These are phyloP conservation scores for Pheosia tremula DNA, from an alignment of 2,888 invertebrate genomes.

Conservation along the genomic window DNA sequence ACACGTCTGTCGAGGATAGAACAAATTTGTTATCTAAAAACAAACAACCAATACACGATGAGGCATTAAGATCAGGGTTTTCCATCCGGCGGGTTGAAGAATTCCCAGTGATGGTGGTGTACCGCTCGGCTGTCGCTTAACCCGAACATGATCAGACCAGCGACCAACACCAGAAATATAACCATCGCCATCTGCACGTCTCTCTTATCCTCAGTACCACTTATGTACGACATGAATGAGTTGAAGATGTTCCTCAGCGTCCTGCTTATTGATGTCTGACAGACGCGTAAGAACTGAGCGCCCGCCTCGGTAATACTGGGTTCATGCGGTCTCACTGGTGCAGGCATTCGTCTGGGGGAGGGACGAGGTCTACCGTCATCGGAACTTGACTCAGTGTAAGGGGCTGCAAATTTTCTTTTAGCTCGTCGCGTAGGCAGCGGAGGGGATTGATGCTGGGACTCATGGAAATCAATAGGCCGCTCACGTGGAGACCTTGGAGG, in stretches of 20 bases:
- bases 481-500: conserved; percentile 69
- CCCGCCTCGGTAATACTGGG: conserved; percentile 88
- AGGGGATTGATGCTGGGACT: conserved; percentile 64
- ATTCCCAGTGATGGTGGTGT: conserved; percentile 95
- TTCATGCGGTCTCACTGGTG: conserved; percentile 79
- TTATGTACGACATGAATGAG: conserved; percentile 85
- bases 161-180: conserved; percentile 90
- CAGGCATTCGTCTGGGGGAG: conserved; percentile 66
- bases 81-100: conserved; percentile 91
- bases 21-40: conserved; percentile 24
- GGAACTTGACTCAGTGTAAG: conserved; percentile 79
- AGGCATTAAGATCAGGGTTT: conserved; percentile 57
- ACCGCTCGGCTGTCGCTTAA: conserved; percentile 89
- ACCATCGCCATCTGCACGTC: conserved; percentile 91
- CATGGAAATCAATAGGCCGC: conserved; percentile 65
- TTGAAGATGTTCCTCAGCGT: conserved; percentile 88
- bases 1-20: conserved; percentile 39
- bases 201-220: conserved; percentile 87
- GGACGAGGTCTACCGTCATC: conserved; percentile 78
- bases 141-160: conserved; percentile 90
- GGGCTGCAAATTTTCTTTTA: conserved; percentile 68
- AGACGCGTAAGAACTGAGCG: conserved; percentile 88
- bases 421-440: conserved; percentile 78
- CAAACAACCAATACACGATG: conserved; percentile 20
- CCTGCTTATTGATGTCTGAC: conserved; percentile 86